These are phyloP conservation scores for Teleiodes luculella DNA, from an alignment of 2,888 invertebrate genomes.

Conservation along the genomic window DNA sequence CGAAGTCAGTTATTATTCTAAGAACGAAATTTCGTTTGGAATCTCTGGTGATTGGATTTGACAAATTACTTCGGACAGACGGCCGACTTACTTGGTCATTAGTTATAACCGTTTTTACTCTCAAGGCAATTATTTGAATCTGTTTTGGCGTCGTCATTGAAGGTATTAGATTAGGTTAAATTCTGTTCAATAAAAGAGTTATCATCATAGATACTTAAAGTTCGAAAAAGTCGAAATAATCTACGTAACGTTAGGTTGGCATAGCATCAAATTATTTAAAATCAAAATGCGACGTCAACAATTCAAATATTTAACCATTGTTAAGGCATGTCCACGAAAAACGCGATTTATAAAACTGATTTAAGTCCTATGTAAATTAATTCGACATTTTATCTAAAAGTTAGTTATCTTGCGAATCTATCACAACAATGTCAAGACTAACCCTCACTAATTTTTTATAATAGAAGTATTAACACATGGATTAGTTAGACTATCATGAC, in stretches of 20 bases:
- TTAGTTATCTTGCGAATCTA: too few relatives aligned
- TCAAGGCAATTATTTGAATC: constrained; percentile 12
- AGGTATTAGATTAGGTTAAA: constrained; percentile 1
- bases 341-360: constrained; percentile 31
- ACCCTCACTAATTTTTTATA: too few relatives aligned
- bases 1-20: constrained; percentile 61
- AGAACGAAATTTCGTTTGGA: constrained; percentile 52
- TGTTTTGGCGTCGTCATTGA: constrained; percentile 3
- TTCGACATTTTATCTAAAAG: constrained; percentile 26
- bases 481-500: too few relatives aligned
- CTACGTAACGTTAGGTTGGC: too few relatives aligned
- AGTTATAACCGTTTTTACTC: constrained; percentile 44
- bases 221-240: too few relatives aligned
- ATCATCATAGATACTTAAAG: too few relatives aligned
- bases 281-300: constrained; percentile 10
- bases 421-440: too few relatives aligned
- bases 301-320: constrained; percentile 24
- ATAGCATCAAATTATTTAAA: too few relatives aligned
- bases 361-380: constrained; percentile 67
- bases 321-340: background rate
- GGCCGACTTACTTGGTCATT: constrained; percentile 56
- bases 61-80: constrained; percentile 61
- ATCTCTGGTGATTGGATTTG: constrained; percentile 67
- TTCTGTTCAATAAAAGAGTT: too few relatives aligned
- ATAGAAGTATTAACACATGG: too few relatives aligned